phyloP scores from a whole-genome alignment of 2,888 invertebrate genomes.

The Harmothoe impar region DNA sequence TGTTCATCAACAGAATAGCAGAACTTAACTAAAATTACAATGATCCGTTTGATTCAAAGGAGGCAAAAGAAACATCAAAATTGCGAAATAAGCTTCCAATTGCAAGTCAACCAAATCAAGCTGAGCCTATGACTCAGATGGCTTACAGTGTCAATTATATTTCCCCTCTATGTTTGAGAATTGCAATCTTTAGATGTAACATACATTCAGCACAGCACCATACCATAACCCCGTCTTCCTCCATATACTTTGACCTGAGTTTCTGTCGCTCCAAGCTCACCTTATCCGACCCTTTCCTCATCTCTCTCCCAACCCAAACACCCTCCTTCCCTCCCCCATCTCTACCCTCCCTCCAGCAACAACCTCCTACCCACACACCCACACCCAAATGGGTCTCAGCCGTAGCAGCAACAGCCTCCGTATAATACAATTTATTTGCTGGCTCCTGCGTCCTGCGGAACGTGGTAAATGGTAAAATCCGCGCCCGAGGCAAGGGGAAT shows the following conservation, averaged over 20 bases:
- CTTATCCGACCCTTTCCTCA: conserved; percentile 1
- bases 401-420: conserved; percentile 18
- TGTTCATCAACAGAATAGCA: too few relatives aligned
- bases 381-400: background rate
- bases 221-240: background rate
- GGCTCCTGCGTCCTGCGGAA: background rate
- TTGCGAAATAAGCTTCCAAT: too few relatives aligned
- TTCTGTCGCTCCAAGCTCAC: background rate
- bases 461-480: conserved; percentile 57
- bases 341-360: background rate
- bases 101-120: too few relatives aligned
- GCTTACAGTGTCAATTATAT: too few relatives aligned
- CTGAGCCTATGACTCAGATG: too few relatives aligned
- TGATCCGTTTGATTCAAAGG: too few relatives aligned
- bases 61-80: too few relatives aligned
- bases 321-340: background rate
- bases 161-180: too few relatives aligned
- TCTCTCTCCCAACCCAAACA: background rate
- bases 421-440: conserved; percentile 55
- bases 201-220: background rate
- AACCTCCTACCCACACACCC: background rate
- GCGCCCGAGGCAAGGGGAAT: background rate
- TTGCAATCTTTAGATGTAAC: too few relatives aligned
- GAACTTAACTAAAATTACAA: too few relatives aligned
- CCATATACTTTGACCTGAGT: background rate